Evolutionary conservation across 2,888 invertebrate genomes (phyloP), one percentile per base, ranked within the genome.

Genomic region (Ophion ventricosus): DNA sequence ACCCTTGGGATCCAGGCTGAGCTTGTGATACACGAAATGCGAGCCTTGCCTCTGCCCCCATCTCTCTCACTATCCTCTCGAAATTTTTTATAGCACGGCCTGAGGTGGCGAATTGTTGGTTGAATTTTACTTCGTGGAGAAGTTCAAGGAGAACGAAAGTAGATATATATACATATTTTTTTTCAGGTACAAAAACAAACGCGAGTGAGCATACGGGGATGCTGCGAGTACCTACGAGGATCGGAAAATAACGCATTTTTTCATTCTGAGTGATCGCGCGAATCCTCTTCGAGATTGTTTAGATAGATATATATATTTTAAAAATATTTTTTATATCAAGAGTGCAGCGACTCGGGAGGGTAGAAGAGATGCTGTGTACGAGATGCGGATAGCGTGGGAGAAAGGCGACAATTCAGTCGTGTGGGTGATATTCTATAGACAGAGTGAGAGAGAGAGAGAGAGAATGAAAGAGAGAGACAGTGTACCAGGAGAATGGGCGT

Each of bases 401-500:
- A 83, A 77, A 82, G 81, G 80, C 80, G 83, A 80, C 83, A 67
- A 79, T 57, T 57, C 25, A 63, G 79, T 79, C 81, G 83, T 86
- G 86, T 84, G 82, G 82, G 86, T 83, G 85, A 86, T 81, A 85
- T 85, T 85, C 79, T 63, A 69, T 69, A 89, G 89, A 91, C 87
- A 87, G 88, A 88, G 91, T 90, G 67, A 56, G 69, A 69, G 72
- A 64, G 80, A 81, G 79, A 78, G 64, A 54, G 66, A 35, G 61
- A 75, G 83, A 79, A 84, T 56, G 83, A 63, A 69, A 77, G 80
- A 80, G 64, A 73, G 84, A 85, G 76, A 86, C 56, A 77, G 73
- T 49, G 59, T 74, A 82, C 85, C 87, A 87, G 85, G 78, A 78
- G 78, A 82, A 90, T 91, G 89, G 91, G 91, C 91, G 91, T 91